Evolutionary conservation across 1,140 invertebrate genomes (phyloP), one percentile per base, ranked within the genome.

Genomic region (Centruroides vittatus): DNA sequence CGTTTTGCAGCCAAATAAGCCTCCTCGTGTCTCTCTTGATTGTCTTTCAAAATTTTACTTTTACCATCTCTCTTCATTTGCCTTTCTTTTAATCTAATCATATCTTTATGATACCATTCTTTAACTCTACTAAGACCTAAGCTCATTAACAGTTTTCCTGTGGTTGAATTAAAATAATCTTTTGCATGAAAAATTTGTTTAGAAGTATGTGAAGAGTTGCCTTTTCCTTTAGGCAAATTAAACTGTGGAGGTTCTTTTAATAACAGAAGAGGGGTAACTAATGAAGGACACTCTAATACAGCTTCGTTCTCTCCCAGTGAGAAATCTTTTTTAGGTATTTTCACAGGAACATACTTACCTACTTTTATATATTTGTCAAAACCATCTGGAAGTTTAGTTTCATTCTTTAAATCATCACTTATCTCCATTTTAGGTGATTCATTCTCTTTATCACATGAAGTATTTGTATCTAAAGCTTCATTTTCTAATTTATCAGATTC

Each of bases 141-240:
- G 68, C 92, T 88, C 73, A 88, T 88, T 66, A 96, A 89, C 71
- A 96, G 91, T 72, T 91, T 91, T 4, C 92, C 91, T 51, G 92
- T 73, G 3, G 90, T 83, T 72, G 86, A 83, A 64, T 91, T 84
- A 73, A 93, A 92, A 71, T 90, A 90, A 53, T 36, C 51, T 36
- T 53, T 53, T 61, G 58, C 68, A 36, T 58, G 51, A 65, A 65
- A 63, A 66, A 52, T 61, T 65, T 62, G 7, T 35, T 67, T 49
- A 53, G 41, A 41, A 41, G 8, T 8, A 41, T 41, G 41, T 41
- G 41, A 41, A 6, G 41, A 41, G 3, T 8, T 41, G 5, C 41
- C 3, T 6, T 41, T 41, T 41, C 8, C 41, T 3, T 41, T 5
- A 41, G 41, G 5, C 41, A 41, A 8, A 41, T 41, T 41, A 41